Base-by-base conservation (phyloP, 2,888 invertebrate species). In the Chamaedrilus cognettii region DNA sequence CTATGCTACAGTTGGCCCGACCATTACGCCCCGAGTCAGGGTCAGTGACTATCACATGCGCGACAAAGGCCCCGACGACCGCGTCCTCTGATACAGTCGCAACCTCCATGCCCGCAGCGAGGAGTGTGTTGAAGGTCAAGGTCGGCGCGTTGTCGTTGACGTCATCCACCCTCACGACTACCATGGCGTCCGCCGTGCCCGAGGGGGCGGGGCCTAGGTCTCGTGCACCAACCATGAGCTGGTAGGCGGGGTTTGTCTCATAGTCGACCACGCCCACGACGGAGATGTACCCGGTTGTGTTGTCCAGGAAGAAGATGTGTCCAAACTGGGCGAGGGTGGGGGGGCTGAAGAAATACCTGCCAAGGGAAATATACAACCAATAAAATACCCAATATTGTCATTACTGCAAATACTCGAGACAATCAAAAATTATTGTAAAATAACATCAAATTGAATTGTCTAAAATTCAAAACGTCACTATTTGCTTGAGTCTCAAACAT, bases 91-190 rank as follows among this genome's bases (percentile, higher is more conserved):
- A n/a, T 50, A 67, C 33, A n/a, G 50, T 33, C n/a, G 64, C 60
- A 3, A 57, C 28, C 28, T 60, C 32, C 0, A 67, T 56, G 30
- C 59, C 65, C 4, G 60, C 23, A 5, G 70, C 58, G 3, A 51
- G 30, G 3, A 67, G 59, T 0, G 65, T 65, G 35, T 67, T 64
- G 55, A 70, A 34, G 30, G 55, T 60, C 49, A 67, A 51, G 34
- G 51, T 33, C 11, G 70, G 70, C 3, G 51, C 4, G 56, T 70
- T 63, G 65, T 70, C 70, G 55, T 70, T 70, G 5, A 65, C 55
- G 28, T 67, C 67, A 5, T 60, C 51, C 15, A 67, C 28, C 23
- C 51, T 42, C 1, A 67, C 60, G 28, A 67, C 42, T 1, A 67
- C 67, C 64, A 67, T 67, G 1, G 67, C 64, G 4, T 67, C 67